These are phyloP conservation scores for Bicyclus anynana DNA, from an alignment of 1,140 invertebrate genomes.

Conservation along the genomic window DNA sequence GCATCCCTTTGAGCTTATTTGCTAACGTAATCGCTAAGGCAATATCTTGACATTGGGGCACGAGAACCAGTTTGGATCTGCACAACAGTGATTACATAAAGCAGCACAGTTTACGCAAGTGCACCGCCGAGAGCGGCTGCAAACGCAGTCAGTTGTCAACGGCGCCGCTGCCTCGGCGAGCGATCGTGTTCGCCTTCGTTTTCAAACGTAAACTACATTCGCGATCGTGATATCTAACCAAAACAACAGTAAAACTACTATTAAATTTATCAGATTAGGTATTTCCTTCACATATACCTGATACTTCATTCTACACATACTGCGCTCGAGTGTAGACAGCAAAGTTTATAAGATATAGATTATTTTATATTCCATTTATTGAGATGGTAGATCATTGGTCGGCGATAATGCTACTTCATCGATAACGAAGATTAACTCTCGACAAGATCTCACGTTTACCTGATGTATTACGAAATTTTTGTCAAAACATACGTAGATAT, in stretches of 20 bases:
- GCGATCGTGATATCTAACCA: neutral
- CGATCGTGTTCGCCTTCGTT: constrained; percentile 7
- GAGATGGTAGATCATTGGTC: constrained; percentile 13
- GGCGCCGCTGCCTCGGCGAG: neutral
- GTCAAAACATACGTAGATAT: constrained; percentile 14
- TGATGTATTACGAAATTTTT: constrained; percentile 20
- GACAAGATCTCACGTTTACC: constrained; percentile 17
- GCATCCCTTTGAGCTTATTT: neutral
- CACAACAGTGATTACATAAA: constrained; percentile 44
- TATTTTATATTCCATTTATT: neutral
- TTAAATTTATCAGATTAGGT: constrained; percentile 2
- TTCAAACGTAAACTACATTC: constrained; percentile 4
- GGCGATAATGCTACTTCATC: constrained; percentile 32
- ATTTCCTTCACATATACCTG: neutral
- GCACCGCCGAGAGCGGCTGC: constrained; percentile 19
- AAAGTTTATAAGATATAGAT: neutral
- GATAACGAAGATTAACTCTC: constrained; percentile 34
- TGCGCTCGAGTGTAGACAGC: neutral
- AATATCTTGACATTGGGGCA: constrained; percentile 43
- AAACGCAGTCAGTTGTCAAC: constrained; percentile 5
- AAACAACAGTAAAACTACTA: constrained; percentile 1
- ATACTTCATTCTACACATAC: neutral
- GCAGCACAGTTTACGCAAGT: constrained; percentile 37
- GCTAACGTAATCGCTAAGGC: constrained; percentile 14
- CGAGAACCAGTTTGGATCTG: constrained; percentile 37